phyloP scores from a whole-genome alignment of 1,140 invertebrate species.

The Bombus pascuorum region DNA sequence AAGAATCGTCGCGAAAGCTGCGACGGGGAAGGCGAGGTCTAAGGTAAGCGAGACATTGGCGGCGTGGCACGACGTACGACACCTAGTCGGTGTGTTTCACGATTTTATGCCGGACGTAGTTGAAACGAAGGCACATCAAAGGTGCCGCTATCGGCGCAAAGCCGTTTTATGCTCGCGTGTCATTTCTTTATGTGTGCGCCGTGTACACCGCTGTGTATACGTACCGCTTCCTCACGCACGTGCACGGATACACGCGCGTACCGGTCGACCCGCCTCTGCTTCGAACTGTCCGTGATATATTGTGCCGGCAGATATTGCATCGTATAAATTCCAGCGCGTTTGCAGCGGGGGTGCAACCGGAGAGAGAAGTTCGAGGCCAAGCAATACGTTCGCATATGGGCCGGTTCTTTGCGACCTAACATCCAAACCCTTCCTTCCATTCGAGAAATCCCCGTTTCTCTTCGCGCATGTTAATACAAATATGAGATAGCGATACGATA shows the following conservation, averaged over 20 bases:
- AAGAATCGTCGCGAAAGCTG: neutral
- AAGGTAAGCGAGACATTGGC: conserved; percentile 57
- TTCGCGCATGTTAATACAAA: neutral
- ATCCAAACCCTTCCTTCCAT: neutral
- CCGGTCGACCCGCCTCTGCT: conserved; percentile 51
- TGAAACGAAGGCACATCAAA: conserved; percentile 71
- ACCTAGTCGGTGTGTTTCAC: conserved; percentile 65
- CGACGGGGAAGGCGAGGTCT: conserved; percentile 17
- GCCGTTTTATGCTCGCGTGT: conserved; percentile 73
- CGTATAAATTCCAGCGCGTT: conserved; percentile 64
- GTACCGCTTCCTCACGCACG: conserved; percentile 19
- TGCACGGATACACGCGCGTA: neutral
- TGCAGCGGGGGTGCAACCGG: conserved; percentile 42
- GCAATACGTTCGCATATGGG: no score
- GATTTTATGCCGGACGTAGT: conserved; percentile 72
- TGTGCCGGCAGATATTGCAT: conserved; percentile 68
- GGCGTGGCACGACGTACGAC: conserved; percentile 59
- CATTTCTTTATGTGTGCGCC: conserved; percentile 55
- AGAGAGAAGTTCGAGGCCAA: conserved; percentile 24
- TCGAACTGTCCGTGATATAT: conserved; percentile 65
- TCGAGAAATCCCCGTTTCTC: neutral
- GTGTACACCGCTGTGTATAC: conserved; percentile 36
- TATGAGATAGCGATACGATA: no score
- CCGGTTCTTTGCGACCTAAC: neutral
- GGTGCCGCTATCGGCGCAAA: conserved; percentile 75